phyloP scores from a whole-genome alignment of 2,797 vertebrate species.

The Psittacula derbiana region DNA sequence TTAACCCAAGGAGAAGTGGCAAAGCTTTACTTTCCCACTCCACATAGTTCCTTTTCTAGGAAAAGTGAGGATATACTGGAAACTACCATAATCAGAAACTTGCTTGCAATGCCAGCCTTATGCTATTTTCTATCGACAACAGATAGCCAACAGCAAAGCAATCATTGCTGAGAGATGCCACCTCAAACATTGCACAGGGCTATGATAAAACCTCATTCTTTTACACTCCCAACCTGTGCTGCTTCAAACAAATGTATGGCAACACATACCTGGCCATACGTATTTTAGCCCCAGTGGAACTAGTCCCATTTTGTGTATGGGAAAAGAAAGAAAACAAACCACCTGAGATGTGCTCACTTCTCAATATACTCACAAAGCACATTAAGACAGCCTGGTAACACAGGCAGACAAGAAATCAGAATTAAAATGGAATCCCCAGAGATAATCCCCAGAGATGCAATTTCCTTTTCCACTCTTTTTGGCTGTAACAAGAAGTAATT shows the following conservation, averaged over 20 bases:
- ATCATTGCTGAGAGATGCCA: neutral
- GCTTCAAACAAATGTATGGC: neutral
- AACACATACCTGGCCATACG: fast-evolving
- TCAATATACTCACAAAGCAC: neutral
- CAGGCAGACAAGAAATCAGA: neutral
- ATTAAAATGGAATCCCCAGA: neutral
- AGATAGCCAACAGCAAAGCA: neutral
- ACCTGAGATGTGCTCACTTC: neutral
- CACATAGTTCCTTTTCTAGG: neutral
- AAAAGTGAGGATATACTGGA: neutral
- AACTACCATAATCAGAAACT: neutral
- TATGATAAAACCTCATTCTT: neutral
- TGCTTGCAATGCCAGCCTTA: neutral
- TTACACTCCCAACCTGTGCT: neutral
- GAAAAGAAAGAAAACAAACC: neutral
- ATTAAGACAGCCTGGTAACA: neutral
- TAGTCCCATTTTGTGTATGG: neutral
- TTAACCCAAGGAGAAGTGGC: neutral
- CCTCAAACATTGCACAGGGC: neutral
- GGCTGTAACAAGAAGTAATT: slow-evolving; percentile 14
- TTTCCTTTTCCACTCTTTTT: neutral
- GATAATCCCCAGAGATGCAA: neutral
- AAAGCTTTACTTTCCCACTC: neutral
- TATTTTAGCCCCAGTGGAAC: neutral
- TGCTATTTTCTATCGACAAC: neutral